Evolutionary conservation across 2,113 vertebrate species (phyloP).

Genomic region (Perca fluviatilis): DNA sequence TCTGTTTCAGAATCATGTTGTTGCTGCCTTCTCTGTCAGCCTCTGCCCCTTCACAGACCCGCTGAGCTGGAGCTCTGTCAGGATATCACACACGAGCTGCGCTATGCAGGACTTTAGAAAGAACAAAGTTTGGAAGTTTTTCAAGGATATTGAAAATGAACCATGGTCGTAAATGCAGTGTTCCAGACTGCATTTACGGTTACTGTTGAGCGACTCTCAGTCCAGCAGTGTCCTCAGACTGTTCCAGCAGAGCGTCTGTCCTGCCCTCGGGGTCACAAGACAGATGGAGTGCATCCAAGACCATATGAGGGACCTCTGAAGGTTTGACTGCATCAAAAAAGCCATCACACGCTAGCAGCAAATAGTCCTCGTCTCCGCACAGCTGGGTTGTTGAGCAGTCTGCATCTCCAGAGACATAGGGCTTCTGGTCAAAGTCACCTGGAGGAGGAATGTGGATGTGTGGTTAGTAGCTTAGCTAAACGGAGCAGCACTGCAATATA

Average conservation of each 20-base stretch:
- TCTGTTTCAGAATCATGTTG: no score
- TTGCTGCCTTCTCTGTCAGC: no score
- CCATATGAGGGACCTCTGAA: slow-evolving; percentile 86
- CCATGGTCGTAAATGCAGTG: no score
- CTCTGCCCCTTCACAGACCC: no score
- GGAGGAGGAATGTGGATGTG: not conserved
- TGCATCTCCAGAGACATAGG: slow-evolving; percentile 92
- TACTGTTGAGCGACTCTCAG: slow-evolving; percentile 84
- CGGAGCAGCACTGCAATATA: no score
- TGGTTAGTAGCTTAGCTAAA: no score
- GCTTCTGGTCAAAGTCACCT: slow-evolving; percentile 97
- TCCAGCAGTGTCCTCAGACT: slow-evolving; percentile 77
- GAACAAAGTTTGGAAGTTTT: no score
- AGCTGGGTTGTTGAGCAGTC: slow-evolving; percentile 88
- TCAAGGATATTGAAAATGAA: no score
- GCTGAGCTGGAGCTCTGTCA: no score
- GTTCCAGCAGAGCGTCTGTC: slow-evolving; percentile 64
- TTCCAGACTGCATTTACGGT: no score
- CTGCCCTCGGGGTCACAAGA: slow-evolving; percentile 67
- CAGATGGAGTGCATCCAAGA: slow-evolving; percentile 86
- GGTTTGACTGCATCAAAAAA: slow-evolving; percentile 92
- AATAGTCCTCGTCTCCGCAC: slow-evolving; percentile 90
- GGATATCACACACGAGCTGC: no score
- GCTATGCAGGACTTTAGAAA: no score
- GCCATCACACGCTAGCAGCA: slow-evolving; percentile 95